Evolutionary conservation across 37 sponge, comb jelly and placozoan species (phyloP).

Genomic region (Amphimedon queenslandica): DNA sequence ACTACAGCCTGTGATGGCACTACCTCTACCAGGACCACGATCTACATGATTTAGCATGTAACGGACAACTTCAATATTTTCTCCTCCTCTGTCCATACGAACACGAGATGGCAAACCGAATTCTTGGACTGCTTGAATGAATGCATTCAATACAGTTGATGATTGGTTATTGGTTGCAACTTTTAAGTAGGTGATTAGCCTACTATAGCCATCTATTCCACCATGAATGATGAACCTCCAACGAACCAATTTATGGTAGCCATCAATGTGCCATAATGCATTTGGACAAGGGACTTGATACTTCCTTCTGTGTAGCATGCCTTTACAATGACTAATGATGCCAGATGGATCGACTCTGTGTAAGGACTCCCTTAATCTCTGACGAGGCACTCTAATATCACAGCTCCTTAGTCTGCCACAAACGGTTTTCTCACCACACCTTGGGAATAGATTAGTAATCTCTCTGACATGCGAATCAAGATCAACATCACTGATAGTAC

Average conservation of each 20-base stretch:
- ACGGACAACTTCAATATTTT: slow-evolving; percentile 31
- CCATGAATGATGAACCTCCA: slow-evolving; percentile 71
- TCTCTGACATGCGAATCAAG: slow-evolving; percentile 8
- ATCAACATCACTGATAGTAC: slow-evolving; percentile 12
- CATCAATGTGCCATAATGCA: no score
- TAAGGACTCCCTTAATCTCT: slow-evolving; percentile 22
- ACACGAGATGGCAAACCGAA: slow-evolving; percentile 65
- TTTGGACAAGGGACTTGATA: slow-evolving; percentile 47
- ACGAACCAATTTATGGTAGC: no score
- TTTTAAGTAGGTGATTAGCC: no score
- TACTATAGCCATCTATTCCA: slow-evolving; percentile 55
- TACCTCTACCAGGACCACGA: slow-evolving; percentile 36
- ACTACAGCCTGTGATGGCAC: slow-evolving; percentile 48
- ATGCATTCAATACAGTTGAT: slow-evolving; percentile 28
- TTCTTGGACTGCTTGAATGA: slow-evolving; percentile 6
- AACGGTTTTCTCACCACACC: neutral
- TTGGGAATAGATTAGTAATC: slow-evolving; percentile 14
- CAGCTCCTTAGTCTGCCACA: slow-evolving; percentile 9
- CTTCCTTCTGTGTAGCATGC: slow-evolving; percentile 1
- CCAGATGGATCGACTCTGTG: slow-evolving; percentile 29
- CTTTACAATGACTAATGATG: neutral
- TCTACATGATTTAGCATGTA: slow-evolving; percentile 53
- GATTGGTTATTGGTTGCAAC: slow-evolving; percentile 32
- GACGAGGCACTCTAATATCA: slow-evolving; percentile 22
- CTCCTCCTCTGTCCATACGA: slow-evolving; percentile 51